Conservation (phyloP, 2,113 vertebrate species). For the Alexandromys fortis region DNA sequence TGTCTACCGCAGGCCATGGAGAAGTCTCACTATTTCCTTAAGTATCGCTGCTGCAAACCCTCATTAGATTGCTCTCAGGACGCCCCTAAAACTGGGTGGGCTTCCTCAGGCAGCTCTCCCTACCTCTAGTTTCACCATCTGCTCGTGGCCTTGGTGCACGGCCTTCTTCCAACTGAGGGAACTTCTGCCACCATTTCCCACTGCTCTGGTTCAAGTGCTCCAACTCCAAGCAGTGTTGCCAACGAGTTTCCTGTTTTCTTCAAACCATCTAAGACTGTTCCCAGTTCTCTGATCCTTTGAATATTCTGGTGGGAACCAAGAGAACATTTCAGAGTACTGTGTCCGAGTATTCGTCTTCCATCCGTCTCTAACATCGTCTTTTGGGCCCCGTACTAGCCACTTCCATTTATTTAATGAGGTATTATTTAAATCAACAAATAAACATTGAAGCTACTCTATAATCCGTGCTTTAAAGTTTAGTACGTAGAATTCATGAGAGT, state of each 20-base stretch:
- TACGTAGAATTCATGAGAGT: not conserved
- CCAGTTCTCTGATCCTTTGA: not conserved
- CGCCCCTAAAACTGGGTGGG: too few relatives aligned
- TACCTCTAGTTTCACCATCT: not conserved
- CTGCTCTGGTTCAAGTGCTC: not conserved
- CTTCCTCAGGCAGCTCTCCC: not conserved
- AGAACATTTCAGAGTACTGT: not conserved
- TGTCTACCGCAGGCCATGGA: fast-evolving
- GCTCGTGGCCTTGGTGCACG: too few relatives aligned
- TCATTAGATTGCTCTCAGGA: not conserved
- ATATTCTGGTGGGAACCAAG: not conserved
- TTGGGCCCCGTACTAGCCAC: not conserved
- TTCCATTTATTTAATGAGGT: not conserved
- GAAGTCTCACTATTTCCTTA: not conserved
- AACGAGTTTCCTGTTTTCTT: not conserved
- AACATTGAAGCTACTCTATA: not conserved
- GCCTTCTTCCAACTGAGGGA: not conserved
- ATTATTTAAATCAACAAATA: not conserved
- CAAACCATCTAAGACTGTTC: not conserved
- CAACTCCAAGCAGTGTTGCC: not conserved
- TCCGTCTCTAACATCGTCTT: not conserved
- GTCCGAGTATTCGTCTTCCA: not conserved
- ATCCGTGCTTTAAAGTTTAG: not conserved
- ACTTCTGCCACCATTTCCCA: not conserved
- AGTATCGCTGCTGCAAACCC: not conserved